Evolutionary conservation across 2,888 invertebrate genomes (phyloP), one percentile per base, ranked within the genome.

Genomic region (Seladonia tumulorum): DNA sequence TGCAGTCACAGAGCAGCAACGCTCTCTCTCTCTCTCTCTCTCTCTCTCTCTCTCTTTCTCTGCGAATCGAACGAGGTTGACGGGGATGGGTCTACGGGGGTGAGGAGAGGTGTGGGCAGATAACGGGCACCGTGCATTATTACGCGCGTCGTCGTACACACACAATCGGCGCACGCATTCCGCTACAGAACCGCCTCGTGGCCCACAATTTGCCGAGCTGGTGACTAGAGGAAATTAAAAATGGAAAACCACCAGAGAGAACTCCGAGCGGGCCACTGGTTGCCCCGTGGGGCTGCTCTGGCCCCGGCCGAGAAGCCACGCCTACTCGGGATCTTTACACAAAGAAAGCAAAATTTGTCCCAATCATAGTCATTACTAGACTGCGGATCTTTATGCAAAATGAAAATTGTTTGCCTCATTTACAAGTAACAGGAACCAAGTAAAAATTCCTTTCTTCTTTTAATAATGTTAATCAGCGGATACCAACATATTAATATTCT

Each of bases 51-150:
- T 35, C 35, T 4, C 35, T 0, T 0, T 35, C n/a, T 81, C 60
- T 72, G 81, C 79, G 53, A 82, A 82, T 78, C 77, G 81, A 79
- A 86, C 63, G 75, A 47, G 45, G 22, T 29, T 45, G 39, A 63
- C 22, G 39, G 75, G 78, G 68, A 76, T 45, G 70, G 25, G 57
- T 12, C 74, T 35, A 35, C 12, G 8, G 49, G 18, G 42, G 22
- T 35, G 29, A 73, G 47, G 45, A 82, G 53, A 79, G 71, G 82
- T 77, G 83, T 75, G 83, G 81, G 88, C 85, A 85, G 78, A 87
- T 90, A 86, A 87, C 85, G 85, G 84, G 53, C 81, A 60, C 76
- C 49, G 80, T 78, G 83, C 85, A 87, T 91, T 87, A 90, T 86
- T 87, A 91, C 90, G 82, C 81, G 74, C 85, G 85, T 86, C 83